These are phyloP conservation scores for Scomberomorus guttatus DNA, from an alignment of 2,797 vertebrate species.

Conservation along the genomic window DNA sequence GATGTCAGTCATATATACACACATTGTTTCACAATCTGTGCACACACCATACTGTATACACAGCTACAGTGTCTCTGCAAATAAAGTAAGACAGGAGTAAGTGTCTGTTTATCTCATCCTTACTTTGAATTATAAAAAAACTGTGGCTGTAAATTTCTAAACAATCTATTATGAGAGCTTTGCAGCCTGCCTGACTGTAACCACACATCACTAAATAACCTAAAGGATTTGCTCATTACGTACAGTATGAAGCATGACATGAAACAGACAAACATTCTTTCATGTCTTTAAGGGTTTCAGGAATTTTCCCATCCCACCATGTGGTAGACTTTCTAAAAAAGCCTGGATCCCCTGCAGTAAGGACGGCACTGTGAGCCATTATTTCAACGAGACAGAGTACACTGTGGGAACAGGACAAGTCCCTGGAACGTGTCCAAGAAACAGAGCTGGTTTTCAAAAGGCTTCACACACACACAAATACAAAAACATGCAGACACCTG, in stretches of 20 bases:
- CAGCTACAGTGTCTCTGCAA: background rate
- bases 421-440: conserved; percentile 62
- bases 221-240: background rate
- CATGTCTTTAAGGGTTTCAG: conserved; percentile 18
- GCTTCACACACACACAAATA: background rate
- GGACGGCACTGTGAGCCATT: conserved; percentile 14
- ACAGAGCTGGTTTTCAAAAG: conserved; percentile 51
- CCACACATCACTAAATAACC: background rate
- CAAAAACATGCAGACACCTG: conserved; percentile 30
- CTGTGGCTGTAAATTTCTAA: background rate
- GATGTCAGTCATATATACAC: conserved; percentile 8
- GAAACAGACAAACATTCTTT: conserved; percentile 28
- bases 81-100: background rate
- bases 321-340: conserved; percentile 40
- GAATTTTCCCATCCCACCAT: conserved; percentile 23
- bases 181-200: conserved; percentile 10
- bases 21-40: conserved; percentile 20
- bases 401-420: conserved; percentile 71
- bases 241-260: background rate
- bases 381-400: conserved; percentile 44
- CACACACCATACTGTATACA: background rate
- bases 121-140: background rate
- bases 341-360: conserved; percentile 24
- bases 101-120: background rate
- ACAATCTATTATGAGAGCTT: background rate